Evolutionary conservation across 2,113 vertebrate species (phyloP).

Genomic region (Gymnarchus niloticus): DNA sequence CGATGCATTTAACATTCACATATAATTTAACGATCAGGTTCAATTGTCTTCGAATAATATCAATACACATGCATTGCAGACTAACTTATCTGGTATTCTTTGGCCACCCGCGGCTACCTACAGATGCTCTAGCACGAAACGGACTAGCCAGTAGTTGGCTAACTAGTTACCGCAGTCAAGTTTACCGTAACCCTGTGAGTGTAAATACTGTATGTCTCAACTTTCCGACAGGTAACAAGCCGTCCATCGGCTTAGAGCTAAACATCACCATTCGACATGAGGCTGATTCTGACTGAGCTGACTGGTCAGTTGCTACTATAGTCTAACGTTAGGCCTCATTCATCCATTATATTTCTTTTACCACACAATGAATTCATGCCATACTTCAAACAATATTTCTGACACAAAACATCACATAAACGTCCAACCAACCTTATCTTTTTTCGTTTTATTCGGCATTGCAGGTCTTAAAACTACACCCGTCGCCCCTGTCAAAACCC

Average conservation of each 20-base stretch:
- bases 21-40: not conserved
- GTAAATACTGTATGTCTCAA: not conserved
- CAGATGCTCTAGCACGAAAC: conserved; percentile 5
- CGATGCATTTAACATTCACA: not conserved
- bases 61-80: not conserved
- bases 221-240: not conserved
- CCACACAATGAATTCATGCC: not conserved
- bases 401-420: not conserved
- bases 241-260: not conserved
- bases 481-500: conserved; percentile 45
- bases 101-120: not conserved
- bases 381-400: not conserved
- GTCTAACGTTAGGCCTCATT: conserved; percentile 5
- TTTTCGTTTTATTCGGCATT: conserved; percentile 96
- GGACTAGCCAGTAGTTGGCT: conserved; percentile 9
- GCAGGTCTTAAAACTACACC: conserved; percentile 49
- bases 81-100: not conserved
- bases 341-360: not conserved
- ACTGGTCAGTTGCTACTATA: not conserved
- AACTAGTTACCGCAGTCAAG: conserved; percentile 1
- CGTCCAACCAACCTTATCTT: conserved; percentile 69
- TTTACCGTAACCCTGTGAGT: not conserved
- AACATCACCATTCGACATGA: not conserved
- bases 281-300: not conserved
- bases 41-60: not conserved